Evolutionary conservation across 2,113 vertebrate species (phyloP), one percentile per base, ranked within the genome.

Genomic region (Vireo altiloquus): DNA sequence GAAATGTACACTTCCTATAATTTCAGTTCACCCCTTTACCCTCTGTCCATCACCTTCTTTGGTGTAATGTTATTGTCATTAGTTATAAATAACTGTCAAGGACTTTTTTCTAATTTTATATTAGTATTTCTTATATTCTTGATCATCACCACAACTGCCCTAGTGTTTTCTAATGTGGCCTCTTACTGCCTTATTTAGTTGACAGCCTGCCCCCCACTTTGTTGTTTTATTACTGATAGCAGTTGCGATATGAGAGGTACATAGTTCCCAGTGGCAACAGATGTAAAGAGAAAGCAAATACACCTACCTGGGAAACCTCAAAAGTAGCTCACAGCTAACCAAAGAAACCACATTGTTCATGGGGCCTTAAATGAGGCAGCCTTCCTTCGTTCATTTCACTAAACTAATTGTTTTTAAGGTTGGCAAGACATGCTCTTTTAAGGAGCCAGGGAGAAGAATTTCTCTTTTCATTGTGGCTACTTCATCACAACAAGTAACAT

Each of bases 281-380:
- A 71, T 15, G 49, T 71, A 91, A 94, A 78, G 40, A 91, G 76
- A 83, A 92, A 89, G 50, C 21, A 90, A 95, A 95, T 46, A 93
- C 35, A 87, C 10, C 9, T 33, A 12, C 37, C 60, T 84, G 42
- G 31, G 66, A 93, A 93, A 95, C 47, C 76, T 77, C 79, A 80
- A 78, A 95, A 83, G 54, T 77, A 64, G 49, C 16, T 49, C 18
- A 37, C 10, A 56, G 10, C 30, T 89, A 90, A 86, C 68, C 79
- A 81, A 59, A 88, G 46, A 90, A 92, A 80, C 65, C 66, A 52
- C 15, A 0, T 71, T 5, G 13, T 59, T 82, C 19, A 7, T 14
- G 42, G 15, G 25, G 15, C 23, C 15, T 53, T 40, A 46, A 89
- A 92, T 71, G 56, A 84, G 33, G 15, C 6, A 13, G 14, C 24